phyloP scores from a whole-genome alignment of 2,113 vertebrate genomes.

The Ancistrus triradiatus region DNA sequence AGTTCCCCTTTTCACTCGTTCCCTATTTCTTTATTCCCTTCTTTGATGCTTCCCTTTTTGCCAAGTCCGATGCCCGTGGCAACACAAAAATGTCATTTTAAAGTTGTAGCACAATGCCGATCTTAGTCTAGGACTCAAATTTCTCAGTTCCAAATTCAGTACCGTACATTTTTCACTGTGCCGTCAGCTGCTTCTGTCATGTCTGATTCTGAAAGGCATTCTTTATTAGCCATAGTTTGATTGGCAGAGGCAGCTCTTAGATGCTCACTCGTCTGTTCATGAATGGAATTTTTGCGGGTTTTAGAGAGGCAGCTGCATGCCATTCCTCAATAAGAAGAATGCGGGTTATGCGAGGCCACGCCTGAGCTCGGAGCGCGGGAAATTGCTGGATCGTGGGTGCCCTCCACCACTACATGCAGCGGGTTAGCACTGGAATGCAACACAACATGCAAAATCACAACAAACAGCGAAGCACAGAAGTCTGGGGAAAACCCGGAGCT shows the following conservation, averaged over 20 bases:
- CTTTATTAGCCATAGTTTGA: not conserved
- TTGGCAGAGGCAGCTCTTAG: slow-evolving; percentile 1
- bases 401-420: too few relatives aligned
- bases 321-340: slow-evolving; percentile 55
- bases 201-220: not conserved
- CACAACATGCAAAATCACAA: not conserved
- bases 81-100: not conserved
- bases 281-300: slow-evolving; percentile 8
- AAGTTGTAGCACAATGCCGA: too few relatives aligned
- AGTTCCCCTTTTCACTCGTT: slow-evolving; percentile 66
- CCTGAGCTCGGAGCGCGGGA: slow-evolving; percentile 55
- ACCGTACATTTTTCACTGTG: too few relatives aligned
- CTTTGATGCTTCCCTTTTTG: slow-evolving; percentile 66
- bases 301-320: slow-evolving; percentile 49
- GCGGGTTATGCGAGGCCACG: slow-evolving; percentile 52
- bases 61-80: slow-evolving; percentile 18
- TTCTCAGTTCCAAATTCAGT: too few relatives aligned
- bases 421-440: not conserved
- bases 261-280: slow-evolving; percentile 10
- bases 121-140: too few relatives aligned
- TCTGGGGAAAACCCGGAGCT: slow-evolving; percentile 41
- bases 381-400: slow-evolving; percentile 40
- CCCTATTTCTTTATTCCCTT: slow-evolving; percentile 59
- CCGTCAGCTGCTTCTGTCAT: not conserved
- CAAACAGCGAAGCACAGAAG: not conserved